Conservation (phyloP, 2,797 vertebrate species). For the Neostethus bicornis region DNA sequence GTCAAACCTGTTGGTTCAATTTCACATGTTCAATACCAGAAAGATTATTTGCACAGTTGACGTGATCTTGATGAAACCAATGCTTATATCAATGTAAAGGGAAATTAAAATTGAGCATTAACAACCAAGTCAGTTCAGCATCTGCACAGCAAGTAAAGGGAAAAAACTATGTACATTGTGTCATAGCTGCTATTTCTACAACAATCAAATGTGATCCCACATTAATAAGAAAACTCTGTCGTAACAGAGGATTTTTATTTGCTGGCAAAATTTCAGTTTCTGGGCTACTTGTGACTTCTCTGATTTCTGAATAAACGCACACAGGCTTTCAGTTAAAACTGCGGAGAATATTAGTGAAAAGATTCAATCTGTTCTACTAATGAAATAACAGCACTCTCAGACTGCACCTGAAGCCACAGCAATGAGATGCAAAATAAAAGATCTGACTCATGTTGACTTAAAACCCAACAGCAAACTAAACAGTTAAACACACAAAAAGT, state of each 20-base stretch:
- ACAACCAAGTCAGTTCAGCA: constrained; percentile 6
- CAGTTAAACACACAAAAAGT: constrained; percentile 8
- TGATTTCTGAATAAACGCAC: constrained; percentile 38
- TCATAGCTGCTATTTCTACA: constrained; percentile 26
- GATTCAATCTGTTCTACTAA: no score
- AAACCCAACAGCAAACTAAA: constrained; percentile 15
- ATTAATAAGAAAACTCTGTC: constrained; percentile 21
- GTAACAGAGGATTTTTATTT: constrained; percentile 22
- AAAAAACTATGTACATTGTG: constrained; percentile 10
- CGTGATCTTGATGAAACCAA: background rate
- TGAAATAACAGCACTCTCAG: no score
- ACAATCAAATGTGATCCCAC: constrained; percentile 49
- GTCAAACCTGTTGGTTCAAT: no score
- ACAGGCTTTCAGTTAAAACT: no score
- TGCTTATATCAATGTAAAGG: constrained; percentile 8
- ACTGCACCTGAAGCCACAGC: no score
- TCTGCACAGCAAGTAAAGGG: constrained; percentile 10
- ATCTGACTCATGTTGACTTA: constrained; percentile 7
- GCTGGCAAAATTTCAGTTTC: constrained; percentile 16
- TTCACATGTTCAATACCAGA: no score
- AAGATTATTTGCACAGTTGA: background rate
- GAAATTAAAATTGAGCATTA: constrained; percentile 9
- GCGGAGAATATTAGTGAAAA: no score
- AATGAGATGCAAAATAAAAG: no score
- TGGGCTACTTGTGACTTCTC: constrained; percentile 13